phyloP scores from a whole-genome alignment of 2,113 vertebrate species.

The Bolborhynchus lineola region DNA sequence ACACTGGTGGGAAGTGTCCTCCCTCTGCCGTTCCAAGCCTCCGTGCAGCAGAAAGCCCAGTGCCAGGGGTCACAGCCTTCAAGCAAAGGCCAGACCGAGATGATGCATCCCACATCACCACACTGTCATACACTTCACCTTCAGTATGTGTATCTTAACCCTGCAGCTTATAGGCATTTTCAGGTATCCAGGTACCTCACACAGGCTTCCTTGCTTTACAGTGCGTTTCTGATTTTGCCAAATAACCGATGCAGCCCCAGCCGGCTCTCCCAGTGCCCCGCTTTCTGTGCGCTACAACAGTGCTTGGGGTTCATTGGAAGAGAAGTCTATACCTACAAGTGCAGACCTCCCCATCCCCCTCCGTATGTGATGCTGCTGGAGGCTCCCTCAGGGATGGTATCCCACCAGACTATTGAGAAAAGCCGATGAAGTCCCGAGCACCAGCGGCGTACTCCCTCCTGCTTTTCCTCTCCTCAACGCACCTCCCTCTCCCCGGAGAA shows the following conservation, averaged over 20 bases:
- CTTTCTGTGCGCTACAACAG: not conserved
- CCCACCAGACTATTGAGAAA: not conserved
- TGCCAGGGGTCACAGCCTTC: not conserved
- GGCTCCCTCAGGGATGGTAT: not conserved
- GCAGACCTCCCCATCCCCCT: not conserved
- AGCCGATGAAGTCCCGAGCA: not conserved
- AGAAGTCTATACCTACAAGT: not conserved
- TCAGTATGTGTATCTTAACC: not conserved
- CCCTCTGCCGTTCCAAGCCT: fast-evolving
- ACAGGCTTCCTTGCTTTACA: not conserved
- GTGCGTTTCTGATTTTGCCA: not conserved
- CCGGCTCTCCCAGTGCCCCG: not conserved
- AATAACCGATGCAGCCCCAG: not conserved
- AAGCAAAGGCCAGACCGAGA: fast-evolving
- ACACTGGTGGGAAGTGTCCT: not conserved
- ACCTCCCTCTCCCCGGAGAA: not conserved
- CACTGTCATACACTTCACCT: not conserved
- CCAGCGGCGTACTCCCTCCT: not conserved
- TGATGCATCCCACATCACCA: not conserved
- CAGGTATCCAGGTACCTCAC: not conserved
- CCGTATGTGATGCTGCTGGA: not conserved
- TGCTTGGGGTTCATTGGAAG: not conserved
- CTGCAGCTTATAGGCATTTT: not conserved
- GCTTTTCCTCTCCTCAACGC: not conserved
- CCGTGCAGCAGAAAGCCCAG: not conserved